Evolutionary conservation across 2,113 vertebrate species (phyloP).

Genomic region (Dolichallabes microphthalmus): DNA sequence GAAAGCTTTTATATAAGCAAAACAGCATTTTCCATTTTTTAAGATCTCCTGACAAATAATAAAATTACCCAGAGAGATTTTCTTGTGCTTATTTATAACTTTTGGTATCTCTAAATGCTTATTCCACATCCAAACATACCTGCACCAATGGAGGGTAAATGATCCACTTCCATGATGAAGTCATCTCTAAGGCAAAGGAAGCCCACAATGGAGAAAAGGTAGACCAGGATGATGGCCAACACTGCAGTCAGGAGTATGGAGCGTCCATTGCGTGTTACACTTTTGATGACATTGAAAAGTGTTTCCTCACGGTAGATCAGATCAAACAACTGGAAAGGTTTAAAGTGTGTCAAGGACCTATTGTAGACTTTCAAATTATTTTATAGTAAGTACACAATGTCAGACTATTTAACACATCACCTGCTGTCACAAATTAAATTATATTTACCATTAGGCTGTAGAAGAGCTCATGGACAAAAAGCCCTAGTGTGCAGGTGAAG

Average conservation of each 20-base stretch:
- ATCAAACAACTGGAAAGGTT: constrained; percentile 84
- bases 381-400: not conserved
- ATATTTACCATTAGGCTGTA: constrained; percentile 90
- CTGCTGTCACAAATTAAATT: not conserved
- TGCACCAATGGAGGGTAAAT: constrained; percentile 60
- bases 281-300: constrained; percentile 96
- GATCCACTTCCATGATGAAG: constrained; percentile 96
- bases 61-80: too few relatives aligned
- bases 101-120: not conserved
- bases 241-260: constrained; percentile 96
- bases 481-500: constrained; percentile 88
- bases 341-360: not conserved
- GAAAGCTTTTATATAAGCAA: too few relatives aligned
- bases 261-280: constrained; percentile 93
- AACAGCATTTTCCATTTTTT: not conserved
- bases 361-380: not conserved
- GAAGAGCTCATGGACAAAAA: constrained; percentile 94
- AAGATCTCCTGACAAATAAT: too few relatives aligned
- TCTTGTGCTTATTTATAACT: not conserved
- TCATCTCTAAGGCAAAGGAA: constrained; percentile 95
- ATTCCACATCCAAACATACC: constrained; percentile 14
- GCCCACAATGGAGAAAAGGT: constrained; percentile 98
- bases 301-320: constrained; percentile 98
- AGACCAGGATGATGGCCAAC: constrained; percentile 95
- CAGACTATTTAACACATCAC: not conserved